phyloP scores from a whole-genome alignment of 2,888 invertebrate genomes.

The Hydropsyche betteni region DNA sequence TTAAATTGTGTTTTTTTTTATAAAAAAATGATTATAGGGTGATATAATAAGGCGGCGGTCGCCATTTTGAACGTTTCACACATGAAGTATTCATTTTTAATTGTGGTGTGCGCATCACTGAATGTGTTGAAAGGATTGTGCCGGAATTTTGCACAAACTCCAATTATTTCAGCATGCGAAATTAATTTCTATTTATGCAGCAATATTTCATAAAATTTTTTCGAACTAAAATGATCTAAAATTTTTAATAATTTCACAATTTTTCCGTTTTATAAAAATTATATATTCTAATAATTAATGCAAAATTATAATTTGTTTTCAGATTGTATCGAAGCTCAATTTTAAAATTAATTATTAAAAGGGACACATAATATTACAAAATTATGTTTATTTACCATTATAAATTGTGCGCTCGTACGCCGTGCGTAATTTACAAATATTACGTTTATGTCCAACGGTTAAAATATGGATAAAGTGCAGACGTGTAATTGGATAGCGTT shows the following conservation, averaged over 20 bases:
- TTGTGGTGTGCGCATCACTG: background rate
- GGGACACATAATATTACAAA: background rate
- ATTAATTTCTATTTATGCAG: no score
- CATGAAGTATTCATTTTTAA: slow-evolving; percentile 6
- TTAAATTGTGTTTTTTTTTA: background rate
- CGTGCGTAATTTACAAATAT: slow-evolving; percentile 17
- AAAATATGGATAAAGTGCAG: slow-evolving; percentile 28
- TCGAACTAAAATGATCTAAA: no score
- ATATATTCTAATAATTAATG: no score
- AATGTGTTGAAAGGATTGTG: slow-evolving; percentile 2
- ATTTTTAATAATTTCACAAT: no score
- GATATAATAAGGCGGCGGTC: background rate
- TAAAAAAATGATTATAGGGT: background rate
- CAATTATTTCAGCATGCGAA: no score
- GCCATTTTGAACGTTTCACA: slow-evolving; percentile 22
- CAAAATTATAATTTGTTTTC: no score
- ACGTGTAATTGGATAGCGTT: slow-evolving; percentile 49
- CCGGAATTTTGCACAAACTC: background rate
- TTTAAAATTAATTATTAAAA: no score
- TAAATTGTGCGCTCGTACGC: background rate
- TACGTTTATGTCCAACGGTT: slow-evolving; percentile 10
- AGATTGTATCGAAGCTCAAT: no score
- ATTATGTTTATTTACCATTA: slow-evolving; percentile 15
- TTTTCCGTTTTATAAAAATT: no score
- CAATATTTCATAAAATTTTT: no score